Evolutionary conservation across 2,797 vertebrate species (phyloP).

Genomic region (Acestrorhynchus altus): DNA sequence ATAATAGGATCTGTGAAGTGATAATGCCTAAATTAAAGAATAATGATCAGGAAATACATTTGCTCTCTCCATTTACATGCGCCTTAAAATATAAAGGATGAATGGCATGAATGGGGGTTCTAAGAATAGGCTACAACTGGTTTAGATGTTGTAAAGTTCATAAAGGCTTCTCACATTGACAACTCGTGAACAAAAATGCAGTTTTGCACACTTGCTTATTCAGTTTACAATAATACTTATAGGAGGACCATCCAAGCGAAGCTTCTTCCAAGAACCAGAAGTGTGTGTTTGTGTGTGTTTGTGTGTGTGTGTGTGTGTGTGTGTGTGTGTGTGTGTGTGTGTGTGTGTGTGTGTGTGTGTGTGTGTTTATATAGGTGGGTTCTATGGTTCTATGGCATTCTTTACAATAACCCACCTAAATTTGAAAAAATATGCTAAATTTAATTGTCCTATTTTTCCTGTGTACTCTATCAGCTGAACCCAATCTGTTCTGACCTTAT

Average conservation of each 20-base stretch:
- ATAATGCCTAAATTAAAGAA: slow-evolving; percentile 17
- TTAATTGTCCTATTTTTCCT: neutral
- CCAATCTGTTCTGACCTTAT: neutral
- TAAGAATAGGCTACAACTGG: neutral
- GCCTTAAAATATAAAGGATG: neutral
- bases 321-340: too few species aligned
- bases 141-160: neutral
- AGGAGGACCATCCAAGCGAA: too few species aligned
- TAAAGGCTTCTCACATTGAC: neutral
- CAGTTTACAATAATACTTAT: too few species aligned
- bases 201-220: too few species aligned
- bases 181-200: too few species aligned
- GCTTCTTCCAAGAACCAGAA: too few species aligned
- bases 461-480: neutral
- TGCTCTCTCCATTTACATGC: neutral
- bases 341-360: too few species aligned
- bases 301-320: too few species aligned
- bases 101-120: neutral
- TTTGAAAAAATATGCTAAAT: too few species aligned
- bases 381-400: neutral
- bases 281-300: too few species aligned
- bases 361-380: too few species aligned
- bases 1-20: slow-evolving; percentile 29
- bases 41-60: slow-evolving; percentile 10
- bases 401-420: neutral